Evolutionary conservation across 2,797 vertebrate species (phyloP).

Genomic region (Melanotaenia boesemani): DNA sequence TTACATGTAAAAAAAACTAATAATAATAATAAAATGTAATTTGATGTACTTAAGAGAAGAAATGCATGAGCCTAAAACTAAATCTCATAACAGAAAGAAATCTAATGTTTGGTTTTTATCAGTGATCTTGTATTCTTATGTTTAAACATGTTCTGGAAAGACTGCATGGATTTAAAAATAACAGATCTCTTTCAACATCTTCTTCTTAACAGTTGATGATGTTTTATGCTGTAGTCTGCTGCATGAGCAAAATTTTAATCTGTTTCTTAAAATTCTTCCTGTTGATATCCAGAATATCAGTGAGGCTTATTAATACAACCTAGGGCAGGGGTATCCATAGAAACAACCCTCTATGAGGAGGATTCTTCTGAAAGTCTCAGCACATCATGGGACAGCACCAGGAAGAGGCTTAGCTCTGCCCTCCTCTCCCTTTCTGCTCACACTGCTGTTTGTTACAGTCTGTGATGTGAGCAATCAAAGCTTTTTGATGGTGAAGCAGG

Average conservation of each 20-base stretch:
- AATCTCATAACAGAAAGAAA: slow-evolving; percentile 26
- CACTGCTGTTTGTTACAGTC: slow-evolving; percentile 33
- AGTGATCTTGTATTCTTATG: background rate
- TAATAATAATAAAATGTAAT: background rate
- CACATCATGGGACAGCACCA: slow-evolving; percentile 61
- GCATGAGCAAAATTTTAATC: slow-evolving; percentile 29
- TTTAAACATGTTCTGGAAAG: slow-evolving; percentile 26
- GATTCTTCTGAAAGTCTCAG: slow-evolving; percentile 55
- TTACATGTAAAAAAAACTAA: background rate
- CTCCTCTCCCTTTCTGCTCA: slow-evolving; percentile 28
- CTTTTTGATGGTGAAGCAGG: slow-evolving; percentile 30
- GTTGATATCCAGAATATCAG: slow-evolving; percentile 47
- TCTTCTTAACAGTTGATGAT: slow-evolving; percentile 17
- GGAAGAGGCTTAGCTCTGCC: slow-evolving; percentile 31
- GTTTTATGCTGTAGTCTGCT: slow-evolving; percentile 21
- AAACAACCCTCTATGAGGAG: slow-evolving; percentile 71
- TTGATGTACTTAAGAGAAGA: background rate
- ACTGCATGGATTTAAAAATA: slow-evolving; percentile 25
- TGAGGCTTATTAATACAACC: slow-evolving; percentile 47
- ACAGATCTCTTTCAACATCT: slow-evolving; percentile 8
- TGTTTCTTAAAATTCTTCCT: slow-evolving; percentile 32
- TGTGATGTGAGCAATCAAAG: slow-evolving; percentile 50
- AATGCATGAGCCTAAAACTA: slow-evolving; percentile 13
- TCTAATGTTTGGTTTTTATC: slow-evolving; percentile 33
- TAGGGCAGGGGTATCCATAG: slow-evolving; percentile 79